Base-by-base conservation (phyloP, 2,797 vertebrate genomes). In the Leucoraja ocellata region DNA sequence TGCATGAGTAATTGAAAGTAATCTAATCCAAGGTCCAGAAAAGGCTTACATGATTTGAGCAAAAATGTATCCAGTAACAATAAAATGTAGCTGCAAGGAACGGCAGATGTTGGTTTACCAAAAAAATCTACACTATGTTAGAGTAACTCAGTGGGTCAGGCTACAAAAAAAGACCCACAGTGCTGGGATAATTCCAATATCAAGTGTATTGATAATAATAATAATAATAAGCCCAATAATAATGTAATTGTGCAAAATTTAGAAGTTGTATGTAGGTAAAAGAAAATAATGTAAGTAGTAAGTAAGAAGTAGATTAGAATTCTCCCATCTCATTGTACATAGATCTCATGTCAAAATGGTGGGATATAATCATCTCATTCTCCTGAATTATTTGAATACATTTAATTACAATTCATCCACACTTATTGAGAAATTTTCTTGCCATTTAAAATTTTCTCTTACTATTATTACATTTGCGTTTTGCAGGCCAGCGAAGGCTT, bases 401-500 rank as follows among this genome's bases (percentile, higher is more conserved):
- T 21, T 93, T 14, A 93, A 46, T 93, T 79, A 21, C 58, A 23
- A 28, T 68, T 68, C 36, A 3, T 36, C 21, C 36, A 1, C 21
- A 7, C 71, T 65, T 90, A 25, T 68, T n/a, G 28, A 61, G 23
- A 61, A 11, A 32, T 93, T 25, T 61, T 6, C 13, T 1, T 90
- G 14, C 63, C 46, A 58, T 54, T 83, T 61, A 84, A 84, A 16
- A 58, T 84, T 58, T 54, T 68, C 16, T 32, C 21, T 46, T 14
- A 28, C 10, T 76, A 18, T 73, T 79, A 63, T 28, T 74, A 21
- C 71, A 54, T 0, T 74, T 78, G 91, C 18, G 2, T 73, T 73
- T 25, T 73, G 71, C 13, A 99, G 98, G 98, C 98, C 21, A 99
- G 99, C 0, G 99, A 99, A 94, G 99, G 99, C 28, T 95, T 99